Percentiles rank a stretch among this genome's conserved stretches.
These are phyloP conservation scores for Phengaris arion DNA, from an alignment of 2,888 invertebrate species.

Conservation along the genomic window DNA sequence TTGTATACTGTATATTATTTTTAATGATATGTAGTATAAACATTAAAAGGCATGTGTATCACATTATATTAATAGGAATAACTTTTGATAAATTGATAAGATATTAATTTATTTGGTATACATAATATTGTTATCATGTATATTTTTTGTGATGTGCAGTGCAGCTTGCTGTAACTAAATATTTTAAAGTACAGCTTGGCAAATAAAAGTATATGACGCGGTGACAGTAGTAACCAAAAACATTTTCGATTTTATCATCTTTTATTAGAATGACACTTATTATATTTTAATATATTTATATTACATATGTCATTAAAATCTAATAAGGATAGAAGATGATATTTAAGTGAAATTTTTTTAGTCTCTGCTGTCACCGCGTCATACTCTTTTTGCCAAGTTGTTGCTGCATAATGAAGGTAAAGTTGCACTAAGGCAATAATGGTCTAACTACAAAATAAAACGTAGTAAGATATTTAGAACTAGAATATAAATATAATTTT, in stretches of 20 bases:
- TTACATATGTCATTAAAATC: too few relatives aligned
- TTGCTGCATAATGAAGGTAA: background rate
- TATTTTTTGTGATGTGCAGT: background rate
- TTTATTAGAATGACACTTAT: too few relatives aligned
- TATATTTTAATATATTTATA: too few relatives aligned
- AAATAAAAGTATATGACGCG: too few relatives aligned
- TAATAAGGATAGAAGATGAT: too few relatives aligned
- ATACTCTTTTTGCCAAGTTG: too few relatives aligned
- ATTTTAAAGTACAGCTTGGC: too few relatives aligned
- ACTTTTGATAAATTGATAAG: background rate
- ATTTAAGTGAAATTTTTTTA: too few relatives aligned
- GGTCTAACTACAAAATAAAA: background rate
- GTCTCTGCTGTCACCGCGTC: too few relatives aligned
- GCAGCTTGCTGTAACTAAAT: background rate
- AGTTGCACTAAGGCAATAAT: background rate
- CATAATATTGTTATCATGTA: background rate
- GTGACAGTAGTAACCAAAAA: too few relatives aligned
- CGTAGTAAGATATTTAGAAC: slow-evolving; percentile 1
- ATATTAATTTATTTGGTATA: too few relatives aligned
- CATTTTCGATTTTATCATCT: too few relatives aligned
- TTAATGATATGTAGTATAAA: slow-evolving; percentile 1
- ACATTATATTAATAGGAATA: slow-evolving; percentile 5
- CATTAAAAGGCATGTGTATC: slow-evolving; percentile 1
- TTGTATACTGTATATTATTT: background rate
- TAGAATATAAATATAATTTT: background rate